Conservation (phyloP, 2,797 vertebrate genomes). For the Ciconia nigra region DNA sequence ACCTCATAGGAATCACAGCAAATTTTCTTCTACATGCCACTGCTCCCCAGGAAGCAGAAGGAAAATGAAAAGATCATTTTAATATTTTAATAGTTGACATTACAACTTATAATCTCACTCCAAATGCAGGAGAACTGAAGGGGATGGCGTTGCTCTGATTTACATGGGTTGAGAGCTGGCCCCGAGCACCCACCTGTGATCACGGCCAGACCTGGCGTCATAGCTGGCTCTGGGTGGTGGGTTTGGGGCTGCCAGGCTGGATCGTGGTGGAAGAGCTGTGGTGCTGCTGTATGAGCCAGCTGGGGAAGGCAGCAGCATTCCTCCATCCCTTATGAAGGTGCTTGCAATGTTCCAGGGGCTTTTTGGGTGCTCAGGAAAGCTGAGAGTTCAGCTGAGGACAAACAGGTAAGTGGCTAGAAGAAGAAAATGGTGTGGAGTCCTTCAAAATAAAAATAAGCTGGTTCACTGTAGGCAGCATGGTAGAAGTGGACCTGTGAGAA, state of each 20-base stretch:
- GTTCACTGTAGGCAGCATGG: neutral
- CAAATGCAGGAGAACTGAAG: neutral
- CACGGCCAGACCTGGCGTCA: neutral
- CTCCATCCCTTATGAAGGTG: neutral
- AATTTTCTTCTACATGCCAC: neutral
- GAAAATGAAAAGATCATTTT: neutral
- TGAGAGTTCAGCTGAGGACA: neutral
- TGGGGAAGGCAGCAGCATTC: neutral
- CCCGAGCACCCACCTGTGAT: no score
- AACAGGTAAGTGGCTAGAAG: neutral
- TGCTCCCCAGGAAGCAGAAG: neutral
- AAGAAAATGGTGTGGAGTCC: neutral
- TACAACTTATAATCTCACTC: neutral
- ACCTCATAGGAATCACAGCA: neutral
- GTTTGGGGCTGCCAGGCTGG: neutral
- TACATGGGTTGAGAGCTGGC: neutral
- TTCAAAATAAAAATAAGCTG: neutral
- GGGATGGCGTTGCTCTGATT: neutral
- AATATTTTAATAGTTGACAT: neutral
- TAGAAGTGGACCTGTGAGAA: neutral
- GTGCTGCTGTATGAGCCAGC: neutral
- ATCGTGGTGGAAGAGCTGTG: neutral
- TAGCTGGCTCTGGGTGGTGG: neutral
- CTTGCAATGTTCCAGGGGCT: no score
- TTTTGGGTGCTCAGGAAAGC: neutral